Base-by-base conservation (phyloP, 1,140 invertebrate species). In the Acarapis woodi region DNA sequence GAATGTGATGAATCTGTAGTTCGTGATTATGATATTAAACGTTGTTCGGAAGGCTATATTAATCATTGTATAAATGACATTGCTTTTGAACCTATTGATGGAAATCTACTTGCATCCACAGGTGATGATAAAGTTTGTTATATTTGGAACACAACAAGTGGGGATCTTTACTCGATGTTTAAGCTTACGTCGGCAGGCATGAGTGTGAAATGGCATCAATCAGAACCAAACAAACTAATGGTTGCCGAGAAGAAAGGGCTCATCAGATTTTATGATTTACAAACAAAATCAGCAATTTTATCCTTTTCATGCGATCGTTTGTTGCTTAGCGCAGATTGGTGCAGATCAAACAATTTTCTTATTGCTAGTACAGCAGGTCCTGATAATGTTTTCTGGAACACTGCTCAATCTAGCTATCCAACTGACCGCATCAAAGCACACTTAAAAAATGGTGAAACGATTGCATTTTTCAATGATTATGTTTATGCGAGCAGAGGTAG, bases 41-140 rank as follows among this genome's bases (percentile, higher is more conserved):
- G 6, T 22, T 21, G n/a, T 12, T 6, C 19, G 9, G 4, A 35
- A 21, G 5, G 33, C 18, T 6, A 14, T 14, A 34, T 35, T 46
- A 64, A 49, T 22, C 64, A 64, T 51, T 76, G 71, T 48, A 61
- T 74, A 0, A 77, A 77, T 52, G 59, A 61, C 30, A 49, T 74
- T 18, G 55, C 62, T 22, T 76, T 65, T 60, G 69, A 73, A 46
- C 63, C 65, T 5, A 63, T 65, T 32, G 44, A 47, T 32, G 72
- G 71, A 18, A 60, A 64, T 24, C 57, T 63, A 37, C 46, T 77
- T 26, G 71, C 69, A 14, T 73, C 70, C 28, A 67, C 67, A 9
- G 70, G 71, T 41, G 73, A 77, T 55, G 73, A 77, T 52, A 63
- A 67, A 29, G 70, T 68, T 0, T 73, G 70, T 49, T 62, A 64